Evolutionary conservation across 1,140 invertebrate species (phyloP).

Genomic region (Epicauta chinensis): DNA sequence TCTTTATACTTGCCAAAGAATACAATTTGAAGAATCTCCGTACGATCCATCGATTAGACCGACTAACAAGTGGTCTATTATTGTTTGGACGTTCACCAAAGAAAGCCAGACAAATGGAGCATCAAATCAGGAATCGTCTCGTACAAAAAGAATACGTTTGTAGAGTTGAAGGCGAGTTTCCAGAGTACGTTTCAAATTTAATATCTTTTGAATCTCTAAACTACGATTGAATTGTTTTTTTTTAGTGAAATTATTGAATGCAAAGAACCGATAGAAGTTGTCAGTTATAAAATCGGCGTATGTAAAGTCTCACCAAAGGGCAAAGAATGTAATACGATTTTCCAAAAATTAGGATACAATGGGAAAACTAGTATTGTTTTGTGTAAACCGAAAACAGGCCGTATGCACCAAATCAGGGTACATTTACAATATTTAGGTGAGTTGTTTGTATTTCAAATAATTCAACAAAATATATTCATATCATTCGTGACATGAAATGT

Average conservation of each 20-base stretch:
- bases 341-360: constrained; percentile 84
- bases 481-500: no score
- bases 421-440: constrained; percentile 95
- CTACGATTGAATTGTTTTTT: constrained; percentile 25
- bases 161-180: constrained; percentile 93
- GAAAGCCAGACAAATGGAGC: constrained; percentile 87
- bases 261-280: constrained; percentile 84
- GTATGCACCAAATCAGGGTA: constrained; percentile 99
- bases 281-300: constrained; percentile 93
- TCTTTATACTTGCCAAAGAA: constrained; percentile 95
- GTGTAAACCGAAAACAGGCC: constrained; percentile 88
- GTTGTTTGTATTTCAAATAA: constrained; percentile 7
- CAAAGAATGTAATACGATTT: constrained; percentile 85
- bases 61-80: constrained; percentile 89
- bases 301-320: constrained; percentile 86
- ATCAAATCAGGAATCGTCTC: constrained; percentile 85
- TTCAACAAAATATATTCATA: no score
- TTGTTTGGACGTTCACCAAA: constrained; percentile 89
- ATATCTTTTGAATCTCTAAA: not conserved
- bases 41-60: constrained; percentile 86
- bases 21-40: constrained; percentile 89
- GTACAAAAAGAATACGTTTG: constrained; percentile 97
- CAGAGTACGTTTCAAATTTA: constrained; percentile 63
- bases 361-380: constrained; percentile 84
- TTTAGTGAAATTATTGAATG: constrained; percentile 78